A percentile compares a stretch with the other conserved stretches of the same genome.
phyloP scores from a whole-genome alignment of 2,113 vertebrate genomes.

The Neotoma lepida region DNA sequence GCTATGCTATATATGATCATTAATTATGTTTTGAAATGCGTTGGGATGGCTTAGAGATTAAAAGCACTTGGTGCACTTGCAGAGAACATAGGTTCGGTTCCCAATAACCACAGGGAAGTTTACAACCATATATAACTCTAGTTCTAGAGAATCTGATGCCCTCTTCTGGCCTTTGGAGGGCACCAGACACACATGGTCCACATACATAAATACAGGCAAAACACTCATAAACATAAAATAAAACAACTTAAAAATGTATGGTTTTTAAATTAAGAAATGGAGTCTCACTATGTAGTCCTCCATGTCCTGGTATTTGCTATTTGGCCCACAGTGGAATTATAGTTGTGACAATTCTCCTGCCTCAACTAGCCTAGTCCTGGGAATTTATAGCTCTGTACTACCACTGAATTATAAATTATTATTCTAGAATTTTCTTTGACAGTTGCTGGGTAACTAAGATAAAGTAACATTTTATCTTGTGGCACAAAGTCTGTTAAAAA shows the following conservation, averaged over 20 bases:
- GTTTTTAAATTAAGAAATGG: not conserved
- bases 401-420: not conserved
- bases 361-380: not conserved
- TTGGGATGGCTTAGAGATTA: not conserved
- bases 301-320: not conserved
- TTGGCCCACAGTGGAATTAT: not conserved
- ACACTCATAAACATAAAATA: not conserved
- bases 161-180: not conserved
- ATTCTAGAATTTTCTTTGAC: not conserved
- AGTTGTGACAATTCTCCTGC: not conserved
- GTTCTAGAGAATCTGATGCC: not conserved
- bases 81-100: not conserved
- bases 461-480: conserved; percentile 24
- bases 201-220: not conserved
- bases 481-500: not conserved
- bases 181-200: not conserved
- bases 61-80: too few relatives aligned
- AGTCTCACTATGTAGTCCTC: not conserved
- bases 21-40: not conserved
- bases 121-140: not conserved
- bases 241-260: not conserved
- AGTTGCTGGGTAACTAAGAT: not conserved
- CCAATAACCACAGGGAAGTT: not conserved
- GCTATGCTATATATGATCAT: not conserved
- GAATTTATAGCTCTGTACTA: not conserved